Conservation (phyloP, 2,888 invertebrate genomes). For the Phyllotreta cruciferae region DNA sequence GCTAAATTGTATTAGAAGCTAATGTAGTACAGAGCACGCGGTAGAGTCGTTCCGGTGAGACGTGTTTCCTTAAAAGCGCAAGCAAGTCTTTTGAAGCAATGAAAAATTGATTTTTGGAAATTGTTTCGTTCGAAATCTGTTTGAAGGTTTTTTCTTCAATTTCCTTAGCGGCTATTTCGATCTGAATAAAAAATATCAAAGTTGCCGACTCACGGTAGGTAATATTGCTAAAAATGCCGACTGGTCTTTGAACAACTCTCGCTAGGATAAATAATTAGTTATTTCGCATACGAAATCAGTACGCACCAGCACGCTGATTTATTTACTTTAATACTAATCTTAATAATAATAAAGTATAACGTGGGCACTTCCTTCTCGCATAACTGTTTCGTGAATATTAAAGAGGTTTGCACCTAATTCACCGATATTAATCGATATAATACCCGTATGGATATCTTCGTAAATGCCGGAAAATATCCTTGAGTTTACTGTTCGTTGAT, state of each 20-base stretch:
- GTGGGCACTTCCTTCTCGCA: constrained; percentile 19
- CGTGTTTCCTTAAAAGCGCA: too few relatives aligned
- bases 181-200: too few relatives aligned
- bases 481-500: neutral
- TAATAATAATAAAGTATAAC: constrained; percentile 20
- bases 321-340: constrained; percentile 9
- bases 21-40: too few relatives aligned
- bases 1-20: too few relatives aligned
- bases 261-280: constrained; percentile 3
- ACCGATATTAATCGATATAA: constrained; percentile 21
- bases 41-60: too few relatives aligned
- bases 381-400: constrained; percentile 22
- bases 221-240: too few relatives aligned
- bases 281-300: constrained; percentile 16
- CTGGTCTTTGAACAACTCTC: neutral
- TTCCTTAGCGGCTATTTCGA: too few relatives aligned
- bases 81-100: too few relatives aligned
- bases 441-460: constrained; percentile 11
- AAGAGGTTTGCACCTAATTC: constrained; percentile 13
- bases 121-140: too few relatives aligned
- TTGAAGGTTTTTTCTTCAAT: too few relatives aligned
- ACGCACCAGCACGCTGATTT: constrained; percentile 10
- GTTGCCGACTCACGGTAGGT: too few relatives aligned
- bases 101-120: too few relatives aligned
- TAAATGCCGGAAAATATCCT: constrained; percentile 10